Evolutionary conservation across 2,797 vertebrate species (phyloP).

Genomic region (Darevskia mixta): DNA sequence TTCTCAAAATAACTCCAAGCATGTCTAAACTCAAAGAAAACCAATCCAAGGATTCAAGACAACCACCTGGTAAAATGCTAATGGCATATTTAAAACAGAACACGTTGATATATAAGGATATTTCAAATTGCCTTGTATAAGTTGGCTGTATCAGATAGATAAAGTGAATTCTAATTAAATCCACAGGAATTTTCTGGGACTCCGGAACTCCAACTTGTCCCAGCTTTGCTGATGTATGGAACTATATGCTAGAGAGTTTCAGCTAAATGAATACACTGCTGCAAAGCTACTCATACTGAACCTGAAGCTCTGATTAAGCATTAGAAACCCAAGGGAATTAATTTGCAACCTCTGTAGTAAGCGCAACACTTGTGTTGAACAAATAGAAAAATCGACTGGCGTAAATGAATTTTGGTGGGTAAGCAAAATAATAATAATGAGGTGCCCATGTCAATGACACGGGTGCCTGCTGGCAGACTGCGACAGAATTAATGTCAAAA

Average conservation of each 20-base stretch:
- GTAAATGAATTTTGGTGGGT: slow-evolving; percentile 18
- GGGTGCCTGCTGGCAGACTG: slow-evolving; percentile 13
- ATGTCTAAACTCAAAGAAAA: background rate
- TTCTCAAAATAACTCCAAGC: background rate
- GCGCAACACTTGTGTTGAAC: background rate
- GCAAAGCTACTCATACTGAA: slow-evolving; percentile 7
- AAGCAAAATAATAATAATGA: slow-evolving; percentile 23
- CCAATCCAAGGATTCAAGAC: background rate
- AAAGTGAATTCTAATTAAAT: background rate
- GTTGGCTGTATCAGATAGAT: background rate
- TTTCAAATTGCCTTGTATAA: background rate
- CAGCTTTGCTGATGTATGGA: background rate
- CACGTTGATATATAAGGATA: background rate
- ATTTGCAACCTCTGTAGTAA: slow-evolving; percentile 12
- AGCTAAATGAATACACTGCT: background rate
- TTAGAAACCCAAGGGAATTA: slow-evolving; percentile 12
- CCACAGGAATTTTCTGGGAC: background rate
- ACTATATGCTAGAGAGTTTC: slow-evolving; percentile 6
- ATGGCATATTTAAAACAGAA: background rate
- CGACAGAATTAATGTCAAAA: slow-evolving; percentile 7
- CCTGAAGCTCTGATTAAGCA: slow-evolving; percentile 3
- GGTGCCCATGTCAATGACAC: background rate
- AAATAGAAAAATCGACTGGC: slow-evolving; percentile 10
- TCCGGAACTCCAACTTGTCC: background rate
- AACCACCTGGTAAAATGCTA: background rate